Evolutionary conservation across 2,888 invertebrate genomes (phyloP).

Genomic region (Oscheius sp.): DNA sequence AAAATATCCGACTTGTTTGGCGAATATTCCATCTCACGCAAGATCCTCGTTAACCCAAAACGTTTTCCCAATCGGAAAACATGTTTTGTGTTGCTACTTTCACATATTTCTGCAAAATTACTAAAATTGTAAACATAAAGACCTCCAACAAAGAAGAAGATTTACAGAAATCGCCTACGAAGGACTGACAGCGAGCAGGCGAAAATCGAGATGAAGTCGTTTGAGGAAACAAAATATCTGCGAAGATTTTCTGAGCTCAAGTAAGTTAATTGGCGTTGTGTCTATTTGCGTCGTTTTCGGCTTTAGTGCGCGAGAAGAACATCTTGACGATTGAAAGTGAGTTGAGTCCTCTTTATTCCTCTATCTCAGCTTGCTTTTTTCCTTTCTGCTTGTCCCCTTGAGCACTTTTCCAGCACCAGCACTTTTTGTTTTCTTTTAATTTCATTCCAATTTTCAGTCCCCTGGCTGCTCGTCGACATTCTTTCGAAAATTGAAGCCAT

Average conservation of each 20-base stretch:
- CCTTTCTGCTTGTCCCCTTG: not conserved
- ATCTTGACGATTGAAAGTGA: constrained; percentile 21
- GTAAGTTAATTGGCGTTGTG: constrained; percentile 33
- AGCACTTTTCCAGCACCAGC: constrained; percentile 11
- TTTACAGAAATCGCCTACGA: constrained; percentile 48
- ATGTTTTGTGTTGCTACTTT: no score
- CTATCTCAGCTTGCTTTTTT: not conserved
- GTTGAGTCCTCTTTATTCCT: not conserved
- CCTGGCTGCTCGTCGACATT: constrained; percentile 49
- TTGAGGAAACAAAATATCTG: constrained; percentile 54
- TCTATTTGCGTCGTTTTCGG: not conserved
- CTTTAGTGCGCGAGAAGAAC: constrained; percentile 15
- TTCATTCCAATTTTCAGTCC: constrained; percentile 40
- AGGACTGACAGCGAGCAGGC: constrained; percentile 45
- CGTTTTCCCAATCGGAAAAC: no score
- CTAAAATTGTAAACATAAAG: no score
- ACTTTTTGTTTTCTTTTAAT: not conserved
- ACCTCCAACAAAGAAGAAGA: not conserved
- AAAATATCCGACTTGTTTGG: no score
- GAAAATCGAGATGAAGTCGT: constrained; percentile 45
- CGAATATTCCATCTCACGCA: no score
- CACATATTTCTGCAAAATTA: no score
- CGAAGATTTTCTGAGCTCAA: constrained; percentile 54
- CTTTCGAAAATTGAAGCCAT: constrained; percentile 39
- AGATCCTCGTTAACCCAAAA: no score